phyloP scores from a whole-genome alignment of 1,140 invertebrate species.

The Cheumatopsyche charites region DNA sequence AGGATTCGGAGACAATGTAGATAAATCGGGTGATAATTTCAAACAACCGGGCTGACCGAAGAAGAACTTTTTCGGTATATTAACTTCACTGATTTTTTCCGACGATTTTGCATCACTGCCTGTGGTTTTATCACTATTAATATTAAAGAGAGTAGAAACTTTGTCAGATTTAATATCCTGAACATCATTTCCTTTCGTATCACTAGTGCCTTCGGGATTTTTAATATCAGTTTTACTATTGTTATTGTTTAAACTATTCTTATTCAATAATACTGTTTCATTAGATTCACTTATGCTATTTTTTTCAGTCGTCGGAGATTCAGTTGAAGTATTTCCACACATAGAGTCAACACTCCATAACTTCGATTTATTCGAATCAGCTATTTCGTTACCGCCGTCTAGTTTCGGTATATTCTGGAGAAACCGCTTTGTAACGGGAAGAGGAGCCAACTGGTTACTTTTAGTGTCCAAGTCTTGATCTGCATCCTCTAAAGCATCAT shows the following conservation, averaged over 20 bases:
- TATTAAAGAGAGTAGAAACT: background rate
- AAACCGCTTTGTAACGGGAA: slow-evolving; percentile 48
- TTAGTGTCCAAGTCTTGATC: slow-evolving; percentile 33
- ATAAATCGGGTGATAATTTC: slow-evolving; percentile 49
- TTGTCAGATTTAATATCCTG: slow-evolving; percentile 8
- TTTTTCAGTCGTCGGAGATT: slow-evolving; percentile 41
- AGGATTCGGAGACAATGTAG: background rate
- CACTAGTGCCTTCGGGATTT: slow-evolving; percentile 31
- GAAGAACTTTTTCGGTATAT: slow-evolving; percentile 53
- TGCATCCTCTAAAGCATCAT: background rate
- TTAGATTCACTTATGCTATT: slow-evolving; percentile 26
- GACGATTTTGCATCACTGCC: background rate
- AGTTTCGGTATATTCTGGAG: slow-evolving; percentile 48
- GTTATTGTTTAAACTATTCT: slow-evolving; percentile 44
- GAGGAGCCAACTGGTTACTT: slow-evolving; percentile 39
- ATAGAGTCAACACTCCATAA: slow-evolving; percentile 47
- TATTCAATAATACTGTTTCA: slow-evolving; percentile 46
- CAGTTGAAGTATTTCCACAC: slow-evolving; percentile 35
- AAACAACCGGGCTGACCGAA: slow-evolving; percentile 58
- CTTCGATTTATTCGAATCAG: slow-evolving; percentile 42
- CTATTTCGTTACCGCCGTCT: slow-evolving; percentile 19
- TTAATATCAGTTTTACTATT: slow-evolving; percentile 39
- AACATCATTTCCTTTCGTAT: slow-evolving; percentile 1
- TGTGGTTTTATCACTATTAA: slow-evolving; percentile 52
- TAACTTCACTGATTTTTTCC: background rate